phyloP scores from a whole-genome alignment of 2,113 vertebrate species.

The Cyphotilapia sp. region DNA sequence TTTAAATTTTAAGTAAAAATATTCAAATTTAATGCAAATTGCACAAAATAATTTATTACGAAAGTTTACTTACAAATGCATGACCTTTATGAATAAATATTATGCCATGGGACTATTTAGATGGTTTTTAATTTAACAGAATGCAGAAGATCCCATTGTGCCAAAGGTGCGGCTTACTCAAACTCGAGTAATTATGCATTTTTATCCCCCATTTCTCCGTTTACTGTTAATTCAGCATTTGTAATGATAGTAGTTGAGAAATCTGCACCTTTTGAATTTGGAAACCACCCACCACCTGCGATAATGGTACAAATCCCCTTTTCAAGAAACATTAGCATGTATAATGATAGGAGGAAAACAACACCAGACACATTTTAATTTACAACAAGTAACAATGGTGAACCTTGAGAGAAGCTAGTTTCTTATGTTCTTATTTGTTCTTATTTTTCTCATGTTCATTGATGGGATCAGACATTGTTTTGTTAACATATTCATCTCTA shows the following conservation, averaged over 20 bases:
- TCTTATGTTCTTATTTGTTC: neutral
- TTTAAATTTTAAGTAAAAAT: neutral
- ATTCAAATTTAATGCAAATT: slow-evolving; percentile 26
- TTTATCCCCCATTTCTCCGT: neutral
- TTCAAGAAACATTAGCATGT: neutral
- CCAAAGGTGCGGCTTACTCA: slow-evolving; percentile 13
- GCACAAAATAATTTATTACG: neutral
- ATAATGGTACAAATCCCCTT: slow-evolving; percentile 1
- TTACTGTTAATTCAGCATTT: slow-evolving; percentile 1
- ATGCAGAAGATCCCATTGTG: slow-evolving; percentile 1
- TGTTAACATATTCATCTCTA: neutral
- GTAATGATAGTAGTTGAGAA: neutral
- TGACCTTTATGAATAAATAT: slow-evolving; percentile 37
- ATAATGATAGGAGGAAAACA: neutral
- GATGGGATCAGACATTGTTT: neutral
- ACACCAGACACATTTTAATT: neutral
- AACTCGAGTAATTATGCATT: slow-evolving; percentile 2
- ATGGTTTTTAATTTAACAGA: neutral
- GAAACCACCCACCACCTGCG: neutral
- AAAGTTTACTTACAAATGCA: neutral
- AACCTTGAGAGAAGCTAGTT: neutral
- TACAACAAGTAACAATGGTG: neutral
- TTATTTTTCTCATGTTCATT: neutral
- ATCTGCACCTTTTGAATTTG: neutral
- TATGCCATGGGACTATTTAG: slow-evolving; percentile 2